Evolutionary conservation across 1,140 invertebrate genomes (phyloP), one percentile per base, ranked within the genome.

Genomic region (Alviniconcha marisindica): DNA sequence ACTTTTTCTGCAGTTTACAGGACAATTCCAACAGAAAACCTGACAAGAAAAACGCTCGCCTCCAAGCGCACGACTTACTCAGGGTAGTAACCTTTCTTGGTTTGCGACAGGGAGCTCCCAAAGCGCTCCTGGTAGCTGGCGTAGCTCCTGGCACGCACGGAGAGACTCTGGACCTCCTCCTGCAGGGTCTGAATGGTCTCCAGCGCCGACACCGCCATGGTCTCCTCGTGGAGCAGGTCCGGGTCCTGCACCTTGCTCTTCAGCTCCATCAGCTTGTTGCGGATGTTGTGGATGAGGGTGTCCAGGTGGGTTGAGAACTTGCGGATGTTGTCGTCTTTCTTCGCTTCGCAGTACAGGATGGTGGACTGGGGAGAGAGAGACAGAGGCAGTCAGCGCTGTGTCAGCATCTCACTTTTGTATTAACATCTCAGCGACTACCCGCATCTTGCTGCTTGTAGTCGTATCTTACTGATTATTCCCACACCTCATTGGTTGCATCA

Each of bases 281-380:
- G 83, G 48, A 93, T 93, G 60, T 90, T 86, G 76, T 87, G 84
- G 48, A 93, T 91, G 4, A 93, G 85, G 1, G 81, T 87, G 69
- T 92, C 90, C 48, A 93, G 88, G 80, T 93, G 91, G 5, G 88
- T 84, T 48, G 91, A 92, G 86, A 93, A 93, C 84, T 92, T 92
- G 60, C 91, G 87, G 40, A 93, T 93, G 81, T 93, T 93, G 76
- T 93, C 92, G 86, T 93, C 93, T 77, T 92, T 92, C 85, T 93
- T 93, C n/a, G 93, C 93, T 82, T 93, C 92, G 86, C 91, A 90
- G 85, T 90, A 93, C 74, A 93, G 83, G 28, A 93, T 89, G 51
- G 89, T 91, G 44, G 90, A 88, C 92, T 93, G 84, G 28, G 85
- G 28, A n/a, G n/a, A n/a, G n/a, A n/a, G n/a, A n/a, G n/a, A n/a